A percentile compares a stretch with the other conserved stretches of the same genome.
These are phyloP conservation scores for Melanitta fusca DNA, from an alignment of 2,797 vertebrate species.

Conservation along the genomic window DNA sequence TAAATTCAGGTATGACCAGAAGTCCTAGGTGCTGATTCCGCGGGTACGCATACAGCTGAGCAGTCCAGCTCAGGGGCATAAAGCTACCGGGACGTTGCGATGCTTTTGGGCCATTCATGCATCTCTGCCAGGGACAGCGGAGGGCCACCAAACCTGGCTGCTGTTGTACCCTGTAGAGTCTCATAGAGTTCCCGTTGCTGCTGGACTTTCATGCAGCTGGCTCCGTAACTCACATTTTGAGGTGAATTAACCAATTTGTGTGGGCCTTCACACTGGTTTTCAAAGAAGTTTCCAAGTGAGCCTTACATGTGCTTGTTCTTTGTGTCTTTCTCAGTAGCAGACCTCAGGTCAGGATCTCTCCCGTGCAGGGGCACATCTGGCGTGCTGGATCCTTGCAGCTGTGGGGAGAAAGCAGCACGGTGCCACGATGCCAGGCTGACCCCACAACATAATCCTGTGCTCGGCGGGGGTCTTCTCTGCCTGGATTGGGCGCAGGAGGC, in stretches of 20 bases:
- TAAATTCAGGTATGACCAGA: not conserved
- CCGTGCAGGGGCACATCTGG: not conserved
- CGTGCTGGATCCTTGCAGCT: not conserved
- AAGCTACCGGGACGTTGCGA: accelerated
- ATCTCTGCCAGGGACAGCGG: accelerated
- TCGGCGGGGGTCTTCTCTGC: not conserved
- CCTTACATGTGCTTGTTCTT: not conserved
- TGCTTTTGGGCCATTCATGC: accelerated
- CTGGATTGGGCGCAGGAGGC: accelerated
- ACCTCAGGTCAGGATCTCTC: not conserved
- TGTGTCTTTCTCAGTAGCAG: not conserved
- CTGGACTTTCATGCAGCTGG: accelerated
- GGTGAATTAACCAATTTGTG: not conserved
- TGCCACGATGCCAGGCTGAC: not conserved
- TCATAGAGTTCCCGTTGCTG: not conserved
- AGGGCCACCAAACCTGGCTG: not conserved
- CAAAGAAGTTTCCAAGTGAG: not conserved
- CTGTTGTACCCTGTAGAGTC: not conserved
- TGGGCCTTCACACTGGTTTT: not conserved
- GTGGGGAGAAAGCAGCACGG: not conserved
- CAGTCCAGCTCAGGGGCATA: not conserved
- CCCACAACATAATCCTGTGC: not conserved
- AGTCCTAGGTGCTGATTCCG: not conserved
- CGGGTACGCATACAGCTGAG: not conserved
- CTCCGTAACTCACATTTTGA: accelerated